Evolutionary conservation across 2,888 invertebrate species (phyloP), one percentile per base, ranked within the genome.

Genomic region (Scaptomyza tumidula): DNA sequence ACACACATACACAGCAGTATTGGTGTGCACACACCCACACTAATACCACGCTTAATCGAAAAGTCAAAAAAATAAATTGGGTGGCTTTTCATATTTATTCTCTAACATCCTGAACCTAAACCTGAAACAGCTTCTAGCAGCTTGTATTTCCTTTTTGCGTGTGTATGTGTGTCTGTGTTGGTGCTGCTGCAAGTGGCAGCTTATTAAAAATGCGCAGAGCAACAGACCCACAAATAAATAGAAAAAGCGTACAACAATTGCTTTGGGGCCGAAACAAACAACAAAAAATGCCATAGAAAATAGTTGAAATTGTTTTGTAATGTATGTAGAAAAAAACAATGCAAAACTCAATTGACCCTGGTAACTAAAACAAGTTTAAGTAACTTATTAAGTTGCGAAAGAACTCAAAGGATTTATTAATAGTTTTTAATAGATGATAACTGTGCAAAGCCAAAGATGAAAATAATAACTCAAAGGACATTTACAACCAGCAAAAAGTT

Each of bases 181-280:
- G 57, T 65, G 56, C 77, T 86, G 55, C 88, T 89, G 89, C 79
- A 83, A 77, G 77, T 87, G 88, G 89, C 86, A 87, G 84, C 79
- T 88, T 89, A 87, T 86, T 89, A 88, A 86, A 87, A 79, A 74
- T 75, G 80, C 80, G 79, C 78, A 73, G 66, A 58, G 39, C 52
- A 62, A 43, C 39, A 37, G 31, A 16, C 29, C 24, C 49, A 59
- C n/a, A 39, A 43, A 65, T 24, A 24, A 24, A 24, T 24, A 24
- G 24, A 57, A 37, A 45, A 61, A 73, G 63, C 55, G 54, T 39
- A 52, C 66, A 39, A 50, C 68, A 69, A 74, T 78, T 60, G 55
- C 66, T 70, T 80, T 62, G 4, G 58, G 56, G 69, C 53, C 53
- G 16, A 10, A 9, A 55, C 55, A 54, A 19, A 59, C 13, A 56